Base-by-base conservation (phyloP, 1,140 invertebrate genomes). In the Diachasma alloeum region DNA sequence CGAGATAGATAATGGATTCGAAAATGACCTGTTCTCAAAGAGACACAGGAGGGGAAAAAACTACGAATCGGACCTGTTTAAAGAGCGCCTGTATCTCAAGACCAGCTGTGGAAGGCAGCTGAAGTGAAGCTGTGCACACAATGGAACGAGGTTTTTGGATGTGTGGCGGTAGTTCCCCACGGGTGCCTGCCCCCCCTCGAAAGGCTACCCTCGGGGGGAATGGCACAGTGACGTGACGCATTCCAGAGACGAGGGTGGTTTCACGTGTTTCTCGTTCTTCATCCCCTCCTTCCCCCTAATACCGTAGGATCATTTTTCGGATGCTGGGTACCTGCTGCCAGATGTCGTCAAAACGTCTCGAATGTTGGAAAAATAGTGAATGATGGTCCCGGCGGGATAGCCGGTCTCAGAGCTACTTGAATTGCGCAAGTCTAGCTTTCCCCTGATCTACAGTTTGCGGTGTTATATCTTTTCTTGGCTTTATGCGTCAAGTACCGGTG, bases 191-290 rank as follows among this genome's bases (percentile, higher is more conserved):
- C 77, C 69, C 73, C 48, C n/a, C 15, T 8, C 48, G 48, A 59
- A 56, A 59, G 31, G 19, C n/a, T 22, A 56, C 6, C 48, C 39
- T 56, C 6, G 39, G 53, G 72, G 67, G 74, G 78, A 72, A 82
- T 67, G 22, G 69, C 70, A 78, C 72, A 78, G 81, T 83, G 83
- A 83, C 81, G 79, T 63, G 80, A 78, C 80, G 78, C 80, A 83
- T 85, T 83, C 81, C 84, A 76, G 63, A 66, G 73, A 80, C 72
- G 83, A 82, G 83, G 81, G 81, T 80, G 81, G 79, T 76, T 77
- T 74, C 75, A 80, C 44, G 75, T 81, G 78, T 78, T 74, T 72
- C 31, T 46, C 46, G 22, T 71, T 44, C 42, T 42, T 46, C n/a
- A 22, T 11, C 19, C 24, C 37, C 42, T 26, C 69, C 17, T n/a